These are phyloP conservation scores for Cantharis rustica DNA, from an alignment of 2,888 invertebrate genomes.

Conservation along the genomic window DNA sequence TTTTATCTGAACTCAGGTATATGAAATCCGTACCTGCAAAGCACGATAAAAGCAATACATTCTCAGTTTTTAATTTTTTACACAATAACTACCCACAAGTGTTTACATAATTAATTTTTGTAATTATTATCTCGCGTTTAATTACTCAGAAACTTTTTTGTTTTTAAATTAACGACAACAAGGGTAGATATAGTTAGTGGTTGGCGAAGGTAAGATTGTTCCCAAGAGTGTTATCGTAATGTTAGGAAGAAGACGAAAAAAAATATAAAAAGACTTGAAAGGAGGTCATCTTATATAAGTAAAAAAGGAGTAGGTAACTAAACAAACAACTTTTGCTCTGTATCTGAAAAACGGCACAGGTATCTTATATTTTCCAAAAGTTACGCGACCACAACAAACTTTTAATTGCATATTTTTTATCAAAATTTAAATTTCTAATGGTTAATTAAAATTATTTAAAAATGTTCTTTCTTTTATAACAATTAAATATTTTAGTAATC, in stretches of 20 bases:
- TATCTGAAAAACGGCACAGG: background rate
- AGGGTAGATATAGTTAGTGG: conserved; percentile 40
- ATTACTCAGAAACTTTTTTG: conserved; percentile 32
- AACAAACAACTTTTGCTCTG: background rate
- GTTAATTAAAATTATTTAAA: background rate
- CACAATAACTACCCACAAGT: background rate
- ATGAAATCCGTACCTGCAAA: background rate
- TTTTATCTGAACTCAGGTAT: background rate
- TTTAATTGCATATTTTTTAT: background rate
- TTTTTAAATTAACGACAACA: conserved; percentile 42
- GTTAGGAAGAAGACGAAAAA: conserved; percentile 38
- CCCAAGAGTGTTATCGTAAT: conserved; percentile 44
- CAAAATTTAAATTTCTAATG: background rate
- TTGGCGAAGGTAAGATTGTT: conserved; percentile 40
- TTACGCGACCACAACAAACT: background rate
- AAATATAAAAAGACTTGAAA: conserved; percentile 40
- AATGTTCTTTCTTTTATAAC: background rate
- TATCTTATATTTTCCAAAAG: background rate
- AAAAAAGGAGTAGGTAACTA: background rate
- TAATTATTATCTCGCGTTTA: conserved; percentile 8
- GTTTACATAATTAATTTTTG: background rate
- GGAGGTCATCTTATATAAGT: conserved; percentile 34
- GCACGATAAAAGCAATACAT: background rate
- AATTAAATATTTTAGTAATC: background rate
- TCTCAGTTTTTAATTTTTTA: background rate